phyloP scores from a whole-genome alignment of 2,113 vertebrate species.

The Dromiciops gliroides region DNA sequence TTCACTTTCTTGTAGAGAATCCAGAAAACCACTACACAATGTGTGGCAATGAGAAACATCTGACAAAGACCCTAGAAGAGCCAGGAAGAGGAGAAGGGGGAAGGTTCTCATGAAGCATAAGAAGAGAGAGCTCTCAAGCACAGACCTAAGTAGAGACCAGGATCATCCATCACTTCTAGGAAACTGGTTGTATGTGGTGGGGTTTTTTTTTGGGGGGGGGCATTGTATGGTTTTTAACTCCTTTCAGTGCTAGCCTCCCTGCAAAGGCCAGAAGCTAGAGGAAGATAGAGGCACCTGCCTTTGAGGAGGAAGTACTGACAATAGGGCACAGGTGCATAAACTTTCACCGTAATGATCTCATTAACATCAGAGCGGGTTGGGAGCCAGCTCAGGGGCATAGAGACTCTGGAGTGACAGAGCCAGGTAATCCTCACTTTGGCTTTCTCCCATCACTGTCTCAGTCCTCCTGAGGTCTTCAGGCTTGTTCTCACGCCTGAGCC shows the following conservation, averaged over 20 bases:
- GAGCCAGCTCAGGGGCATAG: not conserved
- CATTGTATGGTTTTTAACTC: not conserved
- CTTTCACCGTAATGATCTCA: not conserved
- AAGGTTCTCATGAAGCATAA: not conserved
- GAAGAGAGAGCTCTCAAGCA: not conserved
- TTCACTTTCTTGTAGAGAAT: not conserved
- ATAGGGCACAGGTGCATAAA: slow-evolving; percentile 28
- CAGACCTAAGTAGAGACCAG: too few relatives aligned
- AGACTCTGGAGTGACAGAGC: not conserved
- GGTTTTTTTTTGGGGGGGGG: too few relatives aligned
- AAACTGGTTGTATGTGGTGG: too few relatives aligned
- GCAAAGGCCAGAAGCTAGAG: not conserved
- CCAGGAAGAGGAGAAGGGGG: not conserved
- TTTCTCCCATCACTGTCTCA: not conserved
- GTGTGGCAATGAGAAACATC: not conserved
- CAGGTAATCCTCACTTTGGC: not conserved
- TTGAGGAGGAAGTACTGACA: slow-evolving; percentile 3
- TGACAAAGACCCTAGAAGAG: not conserved
- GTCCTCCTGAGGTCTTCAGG: not conserved
- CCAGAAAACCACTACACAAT: not conserved
- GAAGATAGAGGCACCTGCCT: not conserved
- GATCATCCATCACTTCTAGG: too few relatives aligned
- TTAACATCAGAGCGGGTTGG: not conserved
- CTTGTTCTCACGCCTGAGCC: not conserved
- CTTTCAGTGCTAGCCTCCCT: not conserved